Evolutionary conservation across 1,140 invertebrate genomes (phyloP).

Genomic region (Orius insidiosus): DNA sequence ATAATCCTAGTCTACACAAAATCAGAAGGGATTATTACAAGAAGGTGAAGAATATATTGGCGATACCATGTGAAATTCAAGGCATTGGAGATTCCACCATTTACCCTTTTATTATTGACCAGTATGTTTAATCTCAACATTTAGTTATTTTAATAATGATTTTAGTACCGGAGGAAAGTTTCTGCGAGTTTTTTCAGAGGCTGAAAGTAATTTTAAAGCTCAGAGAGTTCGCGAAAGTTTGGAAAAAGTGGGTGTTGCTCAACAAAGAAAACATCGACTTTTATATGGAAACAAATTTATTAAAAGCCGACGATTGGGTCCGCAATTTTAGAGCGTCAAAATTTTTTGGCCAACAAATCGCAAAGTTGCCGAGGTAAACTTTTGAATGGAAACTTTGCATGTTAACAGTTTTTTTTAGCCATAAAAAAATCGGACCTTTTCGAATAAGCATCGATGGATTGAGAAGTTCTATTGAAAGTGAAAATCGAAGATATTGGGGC

Average conservation of each 20-base stretch:
- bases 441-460: too few species aligned
- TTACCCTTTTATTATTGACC: constrained; percentile 30
- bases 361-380: too few species aligned
- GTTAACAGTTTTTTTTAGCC: too few species aligned
- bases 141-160: constrained; percentile 6
- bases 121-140: constrained; percentile 24
- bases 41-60: too few species aligned
- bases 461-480: too few species aligned
- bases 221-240: constrained; percentile 45
- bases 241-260: constrained; percentile 62
- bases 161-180: constrained; percentile 6
- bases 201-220: constrained; percentile 2
- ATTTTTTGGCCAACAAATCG: too few species aligned
- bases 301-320: constrained; percentile 53
- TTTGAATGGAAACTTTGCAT: too few species aligned
- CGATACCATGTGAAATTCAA: too few species aligned
- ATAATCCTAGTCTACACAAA: background rate
- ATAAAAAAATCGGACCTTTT: too few species aligned
- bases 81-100: too few species aligned
- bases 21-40: background rate
- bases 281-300: constrained; percentile 40
- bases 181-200: background rate
- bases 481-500: too few species aligned
- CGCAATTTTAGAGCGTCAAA: constrained; percentile 72
- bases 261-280: constrained; percentile 61